phyloP scores from a whole-genome alignment of 2,888 invertebrate genomes.

The Synanthedon vespiformis region DNA sequence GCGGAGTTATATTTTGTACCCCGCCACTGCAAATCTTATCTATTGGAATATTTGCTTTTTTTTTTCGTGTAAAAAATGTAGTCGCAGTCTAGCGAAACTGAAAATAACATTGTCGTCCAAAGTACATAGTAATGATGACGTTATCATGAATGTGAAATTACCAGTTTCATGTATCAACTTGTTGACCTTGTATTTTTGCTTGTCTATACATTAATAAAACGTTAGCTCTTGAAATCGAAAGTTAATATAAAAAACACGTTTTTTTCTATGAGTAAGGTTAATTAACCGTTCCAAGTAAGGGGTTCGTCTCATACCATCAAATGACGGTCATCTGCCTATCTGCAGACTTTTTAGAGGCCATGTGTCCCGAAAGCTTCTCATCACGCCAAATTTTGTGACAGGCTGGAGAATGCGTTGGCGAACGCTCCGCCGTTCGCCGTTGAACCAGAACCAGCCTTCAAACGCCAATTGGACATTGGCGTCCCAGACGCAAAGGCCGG shows the following conservation, averaged over 20 bases:
- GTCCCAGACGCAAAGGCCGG: conserved; percentile 17
- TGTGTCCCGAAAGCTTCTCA: background rate
- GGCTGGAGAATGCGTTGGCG: conserved; percentile 66
- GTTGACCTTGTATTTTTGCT: conserved; percentile 30
- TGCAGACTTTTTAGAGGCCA: background rate
- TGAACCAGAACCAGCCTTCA: conserved; percentile 45
- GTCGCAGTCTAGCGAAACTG: no score
- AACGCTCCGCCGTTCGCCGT: conserved; percentile 55
- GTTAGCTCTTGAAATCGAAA: background rate
- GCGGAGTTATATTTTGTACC: no score
- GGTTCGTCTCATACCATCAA: conserved; percentile 1
- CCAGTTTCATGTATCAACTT: conserved; percentile 13
- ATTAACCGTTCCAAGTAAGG: background rate
- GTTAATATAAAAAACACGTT: background rate
- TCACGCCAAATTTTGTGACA: conserved; percentile 9
- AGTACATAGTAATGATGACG: conserved; percentile 12
- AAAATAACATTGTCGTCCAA: no score
- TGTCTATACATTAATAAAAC: conserved; percentile 11
- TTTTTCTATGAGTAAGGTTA: no score
- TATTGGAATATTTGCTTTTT: no score
- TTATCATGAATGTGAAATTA: conserved; percentile 22
- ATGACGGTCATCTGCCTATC: no score
- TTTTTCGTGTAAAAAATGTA: no score
- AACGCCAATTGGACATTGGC: conserved; percentile 29
- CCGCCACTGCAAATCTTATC: no score